Conservation (phyloP, 2,797 vertebrate species). For the Scomberomorus guttatus region DNA sequence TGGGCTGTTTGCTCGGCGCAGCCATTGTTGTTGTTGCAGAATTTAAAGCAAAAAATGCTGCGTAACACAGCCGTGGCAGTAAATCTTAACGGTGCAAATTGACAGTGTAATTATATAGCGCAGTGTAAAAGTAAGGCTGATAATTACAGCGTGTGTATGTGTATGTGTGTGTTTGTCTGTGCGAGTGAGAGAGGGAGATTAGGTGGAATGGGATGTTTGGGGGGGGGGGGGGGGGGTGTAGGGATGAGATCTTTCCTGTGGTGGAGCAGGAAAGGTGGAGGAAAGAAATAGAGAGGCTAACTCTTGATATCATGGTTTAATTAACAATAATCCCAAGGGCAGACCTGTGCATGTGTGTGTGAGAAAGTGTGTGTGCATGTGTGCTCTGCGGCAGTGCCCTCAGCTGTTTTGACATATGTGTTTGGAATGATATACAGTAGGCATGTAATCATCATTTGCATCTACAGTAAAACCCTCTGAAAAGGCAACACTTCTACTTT, state of each 20-base stretch:
- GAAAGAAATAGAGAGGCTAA: slow-evolving; percentile 15
- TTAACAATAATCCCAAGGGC: slow-evolving; percentile 58
- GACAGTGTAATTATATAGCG: slow-evolving; percentile 70
- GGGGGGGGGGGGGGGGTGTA: slow-evolving; percentile 1
- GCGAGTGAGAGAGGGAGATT: slow-evolving; percentile 25
- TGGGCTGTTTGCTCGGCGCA: slow-evolving; percentile 20
- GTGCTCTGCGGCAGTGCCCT: background rate
- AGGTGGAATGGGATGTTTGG: slow-evolving; percentile 22
- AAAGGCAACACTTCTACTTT: background rate
- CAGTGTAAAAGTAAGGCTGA: slow-evolving; percentile 57
- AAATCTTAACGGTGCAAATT: slow-evolving; percentile 62
- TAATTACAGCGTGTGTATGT: slow-evolving; percentile 58
- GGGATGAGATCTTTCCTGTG: slow-evolving; percentile 35
- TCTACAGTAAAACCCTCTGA: background rate
- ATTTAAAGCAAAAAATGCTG: slow-evolving; percentile 34
- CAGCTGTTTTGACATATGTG: slow-evolving; percentile 22
- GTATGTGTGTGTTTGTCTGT: slow-evolving; percentile 4
- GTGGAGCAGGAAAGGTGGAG: slow-evolving; percentile 37
- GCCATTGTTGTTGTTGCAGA: slow-evolving; percentile 55
- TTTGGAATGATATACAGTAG: slow-evolving; percentile 21
- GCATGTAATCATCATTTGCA: slow-evolving; percentile 4
- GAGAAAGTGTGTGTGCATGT: background rate
- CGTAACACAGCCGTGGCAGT: slow-evolving; percentile 29
- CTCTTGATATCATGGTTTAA: slow-evolving; percentile 61
- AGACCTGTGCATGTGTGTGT: slow-evolving; percentile 20